These are phyloP conservation scores for Anguilla obscura DNA, from an alignment of 2,797 vertebrate genomes.

Conservation along the genomic window DNA sequence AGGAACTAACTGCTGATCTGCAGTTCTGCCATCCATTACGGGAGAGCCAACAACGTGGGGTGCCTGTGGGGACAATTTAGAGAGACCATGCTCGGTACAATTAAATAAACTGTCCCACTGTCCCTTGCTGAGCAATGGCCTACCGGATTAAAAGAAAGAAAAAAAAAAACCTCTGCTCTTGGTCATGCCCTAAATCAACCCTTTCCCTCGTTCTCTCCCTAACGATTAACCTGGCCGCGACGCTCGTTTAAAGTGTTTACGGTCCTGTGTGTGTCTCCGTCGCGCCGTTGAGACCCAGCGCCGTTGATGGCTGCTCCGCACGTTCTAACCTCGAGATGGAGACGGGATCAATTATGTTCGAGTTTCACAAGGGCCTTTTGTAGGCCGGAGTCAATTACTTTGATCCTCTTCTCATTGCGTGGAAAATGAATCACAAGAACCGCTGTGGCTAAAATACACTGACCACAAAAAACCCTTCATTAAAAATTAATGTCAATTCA, in stretches of 20 bases:
- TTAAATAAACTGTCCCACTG: slow-evolving; percentile 13
- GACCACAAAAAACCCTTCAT: neutral
- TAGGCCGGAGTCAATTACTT: neutral
- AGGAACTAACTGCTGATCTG: slow-evolving; percentile 16
- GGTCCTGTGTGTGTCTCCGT: neutral
- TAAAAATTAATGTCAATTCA: neutral
- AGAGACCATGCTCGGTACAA: neutral
- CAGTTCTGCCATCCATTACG: slow-evolving; percentile 6
- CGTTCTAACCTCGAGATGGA: neutral
- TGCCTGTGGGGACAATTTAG: slow-evolving; percentile 15
- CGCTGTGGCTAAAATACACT: neutral
- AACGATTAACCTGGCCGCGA: neutral
- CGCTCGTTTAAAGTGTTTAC: neutral
- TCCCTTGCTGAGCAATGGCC: slow-evolving; percentile 1
- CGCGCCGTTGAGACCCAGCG: neutral
- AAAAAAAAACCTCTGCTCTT: neutral
- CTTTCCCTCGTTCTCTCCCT: neutral
- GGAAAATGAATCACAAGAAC: neutral
- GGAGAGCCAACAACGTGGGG: neutral
- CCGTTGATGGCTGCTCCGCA: neutral
- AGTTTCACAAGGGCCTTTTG: neutral
- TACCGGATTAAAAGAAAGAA: neutral
- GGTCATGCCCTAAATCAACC: neutral
- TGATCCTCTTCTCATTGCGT: neutral
- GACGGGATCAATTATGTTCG: neutral